Percentiles rank a stretch among this genome's conserved stretches.
Conservation (phyloP, 2,888 invertebrate species). For the Athalia circularis region DNA sequence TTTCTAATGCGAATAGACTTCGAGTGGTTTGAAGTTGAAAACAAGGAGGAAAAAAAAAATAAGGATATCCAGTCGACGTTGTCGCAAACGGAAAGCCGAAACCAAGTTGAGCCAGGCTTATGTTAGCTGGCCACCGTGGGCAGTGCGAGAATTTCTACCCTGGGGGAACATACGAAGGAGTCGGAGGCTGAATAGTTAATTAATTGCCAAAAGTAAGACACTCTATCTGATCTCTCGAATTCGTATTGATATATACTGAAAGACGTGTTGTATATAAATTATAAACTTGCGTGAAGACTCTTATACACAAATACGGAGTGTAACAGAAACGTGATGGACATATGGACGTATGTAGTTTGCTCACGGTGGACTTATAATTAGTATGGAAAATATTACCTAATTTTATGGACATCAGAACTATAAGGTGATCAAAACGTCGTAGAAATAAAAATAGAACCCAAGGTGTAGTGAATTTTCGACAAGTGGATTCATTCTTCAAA, state of each 20-base stretch:
- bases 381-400: slow-evolving; percentile 27
- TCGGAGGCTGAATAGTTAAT: slow-evolving; percentile 35
- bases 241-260: neutral
- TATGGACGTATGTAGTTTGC: too few relatives aligned
- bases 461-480: neutral
- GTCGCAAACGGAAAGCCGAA: neutral
- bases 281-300: slow-evolving; percentile 1
- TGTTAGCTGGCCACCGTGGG: neutral
- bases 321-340: too few relatives aligned
- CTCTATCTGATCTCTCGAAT: slow-evolving; percentile 27
- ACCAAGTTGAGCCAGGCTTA: neutral
- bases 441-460: too few relatives aligned
- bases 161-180: slow-evolving; percentile 32
- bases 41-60: too few relatives aligned
- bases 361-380: slow-evolving; percentile 16
- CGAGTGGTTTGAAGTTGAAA: too few relatives aligned
- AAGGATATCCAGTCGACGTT: neutral
- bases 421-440: too few relatives aligned
- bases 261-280: neutral
- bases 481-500: slow-evolving; percentile 16
- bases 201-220: slow-evolving; percentile 39
- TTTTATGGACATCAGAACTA: neutral
- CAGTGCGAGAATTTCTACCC: slow-evolving; percentile 42
- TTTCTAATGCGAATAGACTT: too few relatives aligned
- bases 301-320: too few relatives aligned